Percentiles rank a stretch among this genome's conserved stretches.
These are phyloP conservation scores for Macquaria ambigua DNA, from an alignment of 2,113 vertebrate species.

Conservation along the genomic window DNA sequence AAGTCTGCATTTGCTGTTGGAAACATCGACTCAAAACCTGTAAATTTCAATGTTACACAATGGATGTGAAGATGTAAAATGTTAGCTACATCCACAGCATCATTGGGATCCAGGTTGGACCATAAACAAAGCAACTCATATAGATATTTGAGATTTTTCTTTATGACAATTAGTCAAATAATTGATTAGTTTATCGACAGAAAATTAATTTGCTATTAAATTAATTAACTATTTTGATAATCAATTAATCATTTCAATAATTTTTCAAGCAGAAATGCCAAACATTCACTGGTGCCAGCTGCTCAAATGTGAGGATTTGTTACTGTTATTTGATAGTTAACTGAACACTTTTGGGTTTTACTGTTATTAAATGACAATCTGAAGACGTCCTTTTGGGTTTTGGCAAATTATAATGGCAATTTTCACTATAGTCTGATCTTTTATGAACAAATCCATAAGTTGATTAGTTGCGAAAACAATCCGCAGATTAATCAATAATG, in stretches of 20 bases:
- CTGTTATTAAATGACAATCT: too few species aligned
- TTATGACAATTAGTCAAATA: neutral
- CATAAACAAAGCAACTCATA: neutral
- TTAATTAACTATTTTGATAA: neutral
- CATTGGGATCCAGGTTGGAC: neutral
- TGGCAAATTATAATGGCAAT: neutral
- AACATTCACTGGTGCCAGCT: neutral
- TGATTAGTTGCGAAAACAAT: neutral
- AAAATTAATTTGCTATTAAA: too few species aligned
- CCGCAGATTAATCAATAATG: neutral
- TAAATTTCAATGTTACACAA: constrained; percentile 29
- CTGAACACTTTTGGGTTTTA: neutral
- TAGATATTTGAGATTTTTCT: neutral
- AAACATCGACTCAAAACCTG: constrained; percentile 20
- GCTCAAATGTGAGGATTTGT: neutral
- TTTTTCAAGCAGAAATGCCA: neutral
- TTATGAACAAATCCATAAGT: neutral
- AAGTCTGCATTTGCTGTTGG: constrained; percentile 26
- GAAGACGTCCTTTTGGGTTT: neutral
- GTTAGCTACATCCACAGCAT: neutral
- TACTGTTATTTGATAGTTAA: neutral
- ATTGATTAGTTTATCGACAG: neutral
- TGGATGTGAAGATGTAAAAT: constrained; percentile 15
- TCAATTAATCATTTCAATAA: neutral
- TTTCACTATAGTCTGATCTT: neutral